Conservation (phyloP, 2,113 vertebrate genomes). For the Puma concolor region DNA sequence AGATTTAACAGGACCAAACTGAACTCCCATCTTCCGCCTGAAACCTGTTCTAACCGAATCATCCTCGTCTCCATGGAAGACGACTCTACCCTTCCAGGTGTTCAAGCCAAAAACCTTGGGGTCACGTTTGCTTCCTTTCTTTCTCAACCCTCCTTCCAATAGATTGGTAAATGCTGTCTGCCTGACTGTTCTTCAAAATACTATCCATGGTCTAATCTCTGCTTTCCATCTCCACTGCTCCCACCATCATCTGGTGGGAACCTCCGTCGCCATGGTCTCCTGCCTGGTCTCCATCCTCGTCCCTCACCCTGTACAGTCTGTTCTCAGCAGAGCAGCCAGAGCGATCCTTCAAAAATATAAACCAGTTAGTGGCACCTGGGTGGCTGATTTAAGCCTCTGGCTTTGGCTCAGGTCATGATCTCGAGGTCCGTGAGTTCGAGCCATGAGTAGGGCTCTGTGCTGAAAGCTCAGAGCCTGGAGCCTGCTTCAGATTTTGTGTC, state of each 20-base stretch:
- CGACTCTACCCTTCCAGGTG: neutral
- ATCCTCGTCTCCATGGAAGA: accelerated
- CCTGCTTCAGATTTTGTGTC: no score
- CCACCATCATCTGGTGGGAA: neutral
- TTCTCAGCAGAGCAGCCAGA: neutral
- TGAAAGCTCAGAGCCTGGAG: no score
- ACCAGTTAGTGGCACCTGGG: neutral
- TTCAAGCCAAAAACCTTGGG: neutral
- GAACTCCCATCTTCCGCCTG: neutral
- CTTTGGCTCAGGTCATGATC: no score
- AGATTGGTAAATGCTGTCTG: neutral
- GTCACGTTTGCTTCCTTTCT: neutral
- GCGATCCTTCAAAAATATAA: neutral
- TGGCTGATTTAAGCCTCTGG: no score
- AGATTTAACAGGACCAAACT: neutral
- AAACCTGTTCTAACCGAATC: neutral
- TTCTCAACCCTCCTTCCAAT: neutral
- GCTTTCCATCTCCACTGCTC: neutral
- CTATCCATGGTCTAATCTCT: neutral
- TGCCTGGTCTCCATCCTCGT: neutral
- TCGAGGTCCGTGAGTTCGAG: no score
- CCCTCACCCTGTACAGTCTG: accelerated
- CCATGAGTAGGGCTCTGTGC: no score
- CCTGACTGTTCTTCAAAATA: neutral
- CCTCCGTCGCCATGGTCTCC: accelerated